Base-by-base conservation (phyloP, 2,113 vertebrate species). In the Megaptera novaeangliae region DNA sequence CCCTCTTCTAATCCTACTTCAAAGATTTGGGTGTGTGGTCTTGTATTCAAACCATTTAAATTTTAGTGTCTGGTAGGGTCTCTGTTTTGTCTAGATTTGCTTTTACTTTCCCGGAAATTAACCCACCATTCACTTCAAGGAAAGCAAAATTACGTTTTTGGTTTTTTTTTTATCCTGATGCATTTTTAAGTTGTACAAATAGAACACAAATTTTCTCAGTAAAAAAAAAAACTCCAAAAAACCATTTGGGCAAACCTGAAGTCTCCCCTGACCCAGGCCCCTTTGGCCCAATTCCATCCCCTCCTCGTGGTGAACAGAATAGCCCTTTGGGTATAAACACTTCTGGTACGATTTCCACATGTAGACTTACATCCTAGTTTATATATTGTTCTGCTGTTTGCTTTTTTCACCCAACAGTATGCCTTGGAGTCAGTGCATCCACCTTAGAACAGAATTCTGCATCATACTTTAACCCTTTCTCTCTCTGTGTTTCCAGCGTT, bases 51-150 rank as follows among this genome's bases (percentile, higher is more conserved):
- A 59, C 31, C 4, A 25, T 15, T 64, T 44, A 41, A 68, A 85
- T 71, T 36, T 39, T 6, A 71, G 25, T 8, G 27, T 57, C 61
- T 86, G 72, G 72, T 20, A 41, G 29, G 10, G 14, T 18, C 82
- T 39, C 39, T 57, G 36, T 63, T 86, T 49, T 68, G 21, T 75
- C 61, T 68, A 68, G 66, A 71, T 89, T 95, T 55, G 55, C 84
- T 89, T 90, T 77, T 36, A 46, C 74, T 87, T 92, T 94, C 83
- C 87, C 80, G 25, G 87, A 97, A 89, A 94, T 82, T 44, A 78
- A 92, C 20, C 84, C 36, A 68, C 83, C 46, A 8, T 68, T 92
- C 91, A 61, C 55, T 80, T 78, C 36, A 13, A 88, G 66, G 66
- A 84, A 85, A 96, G 91, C 66, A 66, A 95, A 91, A 44, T 34